phyloP scores from a whole-genome alignment of 2,113 vertebrate genomes.

The Blennius ocellaris region DNA sequence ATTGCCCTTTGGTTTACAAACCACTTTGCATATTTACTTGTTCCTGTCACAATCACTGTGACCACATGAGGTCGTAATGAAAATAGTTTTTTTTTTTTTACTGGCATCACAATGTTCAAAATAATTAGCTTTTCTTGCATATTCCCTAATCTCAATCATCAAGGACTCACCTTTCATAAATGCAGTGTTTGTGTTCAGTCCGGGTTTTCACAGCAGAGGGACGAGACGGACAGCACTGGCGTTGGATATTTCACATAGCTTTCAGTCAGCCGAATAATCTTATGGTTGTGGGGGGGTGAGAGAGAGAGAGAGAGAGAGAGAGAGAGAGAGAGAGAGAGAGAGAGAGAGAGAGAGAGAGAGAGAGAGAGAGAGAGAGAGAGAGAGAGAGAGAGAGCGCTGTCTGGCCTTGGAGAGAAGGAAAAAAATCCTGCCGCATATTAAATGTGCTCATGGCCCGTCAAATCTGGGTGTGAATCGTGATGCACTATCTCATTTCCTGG shows the following conservation, averaged over 20 bases:
- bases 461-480: constrained; percentile 57
- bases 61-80: too few species aligned
- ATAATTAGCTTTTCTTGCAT: neutral
- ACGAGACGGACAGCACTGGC: constrained; percentile 4
- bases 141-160: neutral
- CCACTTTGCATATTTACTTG: too few species aligned
- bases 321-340: neutral
- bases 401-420: constrained; percentile 45
- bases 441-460: constrained; percentile 70
- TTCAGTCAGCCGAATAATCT: constrained; percentile 67
- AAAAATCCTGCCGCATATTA: constrained; percentile 64
- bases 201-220: constrained; percentile 5
- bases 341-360: neutral
- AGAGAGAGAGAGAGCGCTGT: neutral
- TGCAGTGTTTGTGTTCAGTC: constrained; percentile 29
- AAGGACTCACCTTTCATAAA: constrained; percentile 51
- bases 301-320: too few species aligned
- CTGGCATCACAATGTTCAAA: neutral
- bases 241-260: constrained; percentile 54
- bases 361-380: too few species aligned
- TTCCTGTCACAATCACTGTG: too few species aligned
- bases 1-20: too few species aligned
- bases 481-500: constrained; percentile 38
- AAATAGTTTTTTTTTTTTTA: neutral
- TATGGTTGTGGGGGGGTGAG: constrained; percentile 17